Percentiles rank a stretch among this genome's conserved stretches.
These are phyloP conservation scores for Plagiodera versicolora DNA, from an alignment of 2,888 invertebrate genomes.

Conservation along the genomic window DNA sequence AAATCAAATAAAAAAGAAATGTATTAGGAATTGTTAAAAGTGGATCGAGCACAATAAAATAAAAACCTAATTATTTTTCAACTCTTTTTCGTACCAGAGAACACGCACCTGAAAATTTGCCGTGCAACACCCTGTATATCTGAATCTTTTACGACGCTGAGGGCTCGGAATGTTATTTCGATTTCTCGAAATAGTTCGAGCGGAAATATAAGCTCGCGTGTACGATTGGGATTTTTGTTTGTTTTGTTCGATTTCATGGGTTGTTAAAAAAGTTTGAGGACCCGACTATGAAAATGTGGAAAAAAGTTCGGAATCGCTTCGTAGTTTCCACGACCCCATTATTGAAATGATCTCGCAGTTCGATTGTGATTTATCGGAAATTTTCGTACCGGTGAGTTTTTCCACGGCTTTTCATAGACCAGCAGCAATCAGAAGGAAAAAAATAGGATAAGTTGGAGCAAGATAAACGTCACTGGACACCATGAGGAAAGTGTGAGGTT, in stretches of 20 bases:
- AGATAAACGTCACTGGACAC: too few relatives aligned
- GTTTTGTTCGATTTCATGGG: constrained; percentile 24
- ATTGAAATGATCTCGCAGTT: constrained; percentile 13
- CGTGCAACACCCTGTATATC: too few relatives aligned
- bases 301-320: constrained; percentile 19
- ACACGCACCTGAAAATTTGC: too few relatives aligned
- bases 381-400: not conserved
- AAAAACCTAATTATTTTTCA: too few relatives aligned
- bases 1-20: too few relatives aligned
- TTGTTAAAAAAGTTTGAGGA: constrained; percentile 23
- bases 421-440: not conserved
- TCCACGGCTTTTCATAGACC: not conserved
- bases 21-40: too few relatives aligned
- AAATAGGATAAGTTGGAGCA: too few relatives aligned
- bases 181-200: constrained; percentile 10
- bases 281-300: constrained; percentile 20
- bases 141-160: too few relatives aligned
- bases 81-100: too few relatives aligned
- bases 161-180: not conserved
- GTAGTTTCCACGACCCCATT: constrained; percentile 16
- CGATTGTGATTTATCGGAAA: constrained; percentile 10
- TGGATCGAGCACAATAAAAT: too few relatives aligned
- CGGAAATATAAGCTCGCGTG: constrained; percentile 15
- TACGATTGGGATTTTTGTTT: constrained; percentile 20
- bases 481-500: too few relatives aligned